Percentiles rank a stretch among this genome's conserved stretches.
Evolutionary conservation across 2,113 vertebrate genomes (phyloP).

Genomic region (Dasyurus viverrinus): DNA sequence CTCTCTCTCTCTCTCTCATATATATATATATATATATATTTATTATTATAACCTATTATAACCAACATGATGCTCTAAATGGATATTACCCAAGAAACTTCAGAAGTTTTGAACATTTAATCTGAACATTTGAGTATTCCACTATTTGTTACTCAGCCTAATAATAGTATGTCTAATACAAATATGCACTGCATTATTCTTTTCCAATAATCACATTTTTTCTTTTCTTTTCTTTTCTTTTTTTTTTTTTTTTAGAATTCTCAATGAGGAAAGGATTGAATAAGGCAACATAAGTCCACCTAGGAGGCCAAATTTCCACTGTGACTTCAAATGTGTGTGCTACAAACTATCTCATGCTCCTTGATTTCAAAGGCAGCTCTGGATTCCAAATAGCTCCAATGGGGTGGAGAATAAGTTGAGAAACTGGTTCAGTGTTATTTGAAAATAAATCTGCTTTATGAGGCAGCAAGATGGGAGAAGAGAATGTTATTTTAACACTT

Average conservation of each 20-base stretch:
- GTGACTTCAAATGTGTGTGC: conserved; percentile 52
- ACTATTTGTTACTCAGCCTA: conserved; percentile 1
- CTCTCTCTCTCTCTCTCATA: too few species aligned
- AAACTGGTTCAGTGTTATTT: conserved; percentile 25
- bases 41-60: background rate
- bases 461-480: conserved; percentile 11
- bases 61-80: background rate
- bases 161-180: conserved; percentile 8
- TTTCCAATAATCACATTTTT: conserved; percentile 27
- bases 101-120: background rate
- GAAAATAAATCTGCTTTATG: conserved; percentile 53
- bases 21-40: too few species aligned
- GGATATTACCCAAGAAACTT: background rate
- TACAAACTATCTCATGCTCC: conserved; percentile 20
- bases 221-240: background rate
- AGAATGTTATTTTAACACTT: conserved; percentile 54
- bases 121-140: conserved; percentile 20
- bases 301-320: conserved; percentile 31
- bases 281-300: conserved; percentile 9
- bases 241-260: background rate
- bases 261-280: background rate
- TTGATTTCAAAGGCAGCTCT: conserved; percentile 43
- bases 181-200: conserved; percentile 32
- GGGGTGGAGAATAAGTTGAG: conserved; percentile 37
- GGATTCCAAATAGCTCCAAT: conserved; percentile 3